Base-by-base conservation (phyloP, 2,113 vertebrate species). In the Callorhinus ursinus region DNA sequence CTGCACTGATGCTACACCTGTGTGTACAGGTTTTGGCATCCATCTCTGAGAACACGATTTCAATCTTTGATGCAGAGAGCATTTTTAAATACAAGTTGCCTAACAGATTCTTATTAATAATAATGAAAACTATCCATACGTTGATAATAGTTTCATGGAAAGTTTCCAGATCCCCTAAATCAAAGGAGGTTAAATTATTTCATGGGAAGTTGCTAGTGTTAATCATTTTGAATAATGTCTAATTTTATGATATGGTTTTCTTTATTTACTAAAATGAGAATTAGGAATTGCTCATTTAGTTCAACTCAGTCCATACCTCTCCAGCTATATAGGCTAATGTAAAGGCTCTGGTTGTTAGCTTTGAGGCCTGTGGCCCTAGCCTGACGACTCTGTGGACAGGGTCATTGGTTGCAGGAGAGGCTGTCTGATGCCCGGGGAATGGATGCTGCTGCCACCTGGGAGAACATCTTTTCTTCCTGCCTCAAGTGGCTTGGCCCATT, bases 261-360 rank as follows among this genome's bases (percentile, higher is more conserved):
- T 74, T 86, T 80, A 80, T 92, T 93, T 61, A 82, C 22, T 72
- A 81, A 96, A 90, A 51, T 74, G 95, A 96, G 28, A 95, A 71
- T 22, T 72, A 81, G 21, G 14, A 93, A 93, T 79, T 89, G 7
- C 39, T 82, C 36, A 39, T 42, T 89, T 79, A 57, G 59, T 87
- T 92, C 14, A 59, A 15, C 36, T 88, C 24, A 76, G 0, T 4
- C 36, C 36, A 49, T 9, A 7, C 19, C 3, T 87, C 9, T 36
- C 53, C 33, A 90, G 21, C 36, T 55, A 46, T 26, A 24, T 7
- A 67, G 13, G 19, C 39, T 53, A 22, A 2, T 18, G n/a, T 5
- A 36, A 71, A 88, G 14, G 22, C 15, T 87, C 67, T 57, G 31
- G 36, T 18, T 33, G 33, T 65, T 72, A 36, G 7, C 19, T 33